phyloP scores from a whole-genome alignment of 2,797 vertebrate genomes.

The Sebastes minor region DNA sequence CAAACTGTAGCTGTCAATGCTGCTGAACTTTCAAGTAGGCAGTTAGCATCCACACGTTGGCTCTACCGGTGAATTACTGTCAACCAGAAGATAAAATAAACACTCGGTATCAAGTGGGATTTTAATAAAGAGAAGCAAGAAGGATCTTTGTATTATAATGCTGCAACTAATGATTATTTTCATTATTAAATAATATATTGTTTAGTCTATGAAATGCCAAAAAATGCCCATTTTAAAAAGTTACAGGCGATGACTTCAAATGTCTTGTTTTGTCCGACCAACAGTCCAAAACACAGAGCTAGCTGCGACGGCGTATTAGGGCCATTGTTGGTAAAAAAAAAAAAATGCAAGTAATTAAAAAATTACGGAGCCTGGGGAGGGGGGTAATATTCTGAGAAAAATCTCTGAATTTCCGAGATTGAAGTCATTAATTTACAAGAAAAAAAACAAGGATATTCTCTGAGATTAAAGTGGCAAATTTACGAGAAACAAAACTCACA shows the following conservation, averaged over 20 bases:
- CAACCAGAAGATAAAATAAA: background rate
- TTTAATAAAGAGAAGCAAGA: background rate
- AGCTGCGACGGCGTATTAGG: no score
- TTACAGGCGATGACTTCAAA: background rate
- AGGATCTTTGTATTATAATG: background rate
- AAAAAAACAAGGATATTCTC: rapidly evolving
- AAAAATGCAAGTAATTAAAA: no score
- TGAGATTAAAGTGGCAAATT: no score
- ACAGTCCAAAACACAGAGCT: no score
- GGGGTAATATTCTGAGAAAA: no score
- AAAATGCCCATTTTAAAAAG: background rate
- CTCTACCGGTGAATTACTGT: background rate
- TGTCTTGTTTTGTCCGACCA: no score
- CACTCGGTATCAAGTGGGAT: background rate
- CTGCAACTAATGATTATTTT: background rate
- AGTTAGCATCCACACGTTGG: background rate
- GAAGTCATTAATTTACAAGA: no score
- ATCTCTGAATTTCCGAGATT: no score
- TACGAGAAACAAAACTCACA: no score
- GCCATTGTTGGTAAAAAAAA: no score
- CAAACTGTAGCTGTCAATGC: background rate
- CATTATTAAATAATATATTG: background rate
- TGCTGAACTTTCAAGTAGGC: background rate
- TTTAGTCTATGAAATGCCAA: background rate
- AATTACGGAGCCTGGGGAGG: no score